Base-by-base conservation (phyloP, 2,113 vertebrate genomes). In the Nesoenas mayeri region DNA sequence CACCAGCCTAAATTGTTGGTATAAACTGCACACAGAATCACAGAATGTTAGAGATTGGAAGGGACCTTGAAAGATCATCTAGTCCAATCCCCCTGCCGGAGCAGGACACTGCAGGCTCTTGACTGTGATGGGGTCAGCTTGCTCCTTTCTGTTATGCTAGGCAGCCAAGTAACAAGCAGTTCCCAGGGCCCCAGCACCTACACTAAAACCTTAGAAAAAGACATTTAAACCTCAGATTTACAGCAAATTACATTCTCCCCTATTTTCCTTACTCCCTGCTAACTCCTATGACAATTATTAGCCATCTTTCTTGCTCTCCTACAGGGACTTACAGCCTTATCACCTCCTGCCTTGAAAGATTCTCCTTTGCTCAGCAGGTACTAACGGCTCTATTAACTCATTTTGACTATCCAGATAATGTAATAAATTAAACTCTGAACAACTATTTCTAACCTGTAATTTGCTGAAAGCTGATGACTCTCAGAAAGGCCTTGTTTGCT, bases 231-330 rank as follows among this genome's bases (percentile, higher is more conserved):
- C 24, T 75, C 69, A 44, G 26, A 34, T 74, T 79, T 69, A 38
- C 12, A 91, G 83, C 73, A 79, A 91, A 94, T 92, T 95, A 65
- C 38, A 44, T 75, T 84, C 54, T 57, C 8, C 42, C 16, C 25
- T 38, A 75, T 88, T 92, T 85, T 81, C 21, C 12, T 60, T 81
- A 87, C 67, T 17, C 29, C 34, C 57, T 89, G 53, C 85, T 93
- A 87, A 61, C 24, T 89, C 34, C 57, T 81, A 42, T 64, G 61
- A 95, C 77, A 96, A 91, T 84, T 93, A 97, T 96, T 95, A 95
- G 51, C 61, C 32, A 58, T 91, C 61, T 74, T n/a, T 85, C 83
- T 80, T 93, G n/a, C 77, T 91, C 58, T 96, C 89, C 93, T 53
- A 67, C 34, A 57, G 65, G 51, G 69, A 91, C 65, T 92, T 84